Base-by-base conservation (phyloP, 2,797 vertebrate species). In the Phoebastria nigripes region DNA sequence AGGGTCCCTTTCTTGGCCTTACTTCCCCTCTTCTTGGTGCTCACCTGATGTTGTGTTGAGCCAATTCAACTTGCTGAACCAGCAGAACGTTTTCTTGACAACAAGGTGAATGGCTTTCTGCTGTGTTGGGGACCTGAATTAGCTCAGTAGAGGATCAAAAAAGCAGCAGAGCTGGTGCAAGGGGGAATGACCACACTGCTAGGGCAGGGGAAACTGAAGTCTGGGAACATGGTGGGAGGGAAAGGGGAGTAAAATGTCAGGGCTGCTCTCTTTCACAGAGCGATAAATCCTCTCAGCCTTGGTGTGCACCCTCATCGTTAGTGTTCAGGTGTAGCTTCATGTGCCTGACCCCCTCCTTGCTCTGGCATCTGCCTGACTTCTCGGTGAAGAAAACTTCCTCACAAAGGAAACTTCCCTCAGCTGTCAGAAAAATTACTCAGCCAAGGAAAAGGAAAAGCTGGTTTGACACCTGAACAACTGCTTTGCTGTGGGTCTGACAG, bases 31-130 rank as follows among this genome's bases (percentile, higher is more conserved):
- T 93, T 85, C 83, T 62, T 56, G 33, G 28, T 71, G 79, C 71
- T 95, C 87, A 92, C 83, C 90, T 95, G 91, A 49, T 65, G 55
- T 51, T 63, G 33, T 56, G 63, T 67, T 82, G 73, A 85, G 74
- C 14, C 41, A 59, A 59, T 80, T 66, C 59, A 80, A 42, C 52
- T 92, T 82, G 83, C 89, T 94, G 78, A 91, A 39, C 33, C 41
- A 63, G 90, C 73, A 92, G 70, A 82, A 87, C 25, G 6, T 55
- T 90, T 12, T 70, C 47, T 66, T 90, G 81, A 70, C 84, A 72
- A 21, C 22, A 49, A 76, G 42, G 66, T 33, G 70, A 67, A 86
- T 12, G 54, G 20, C 25, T 70, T 82, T 89, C 55, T 3, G 1
- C 47, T 80, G n/a, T 76, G 35, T 26, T 0, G 1, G 47, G n/a